A percentile compares a stretch with the other conserved stretches of the same genome.
These are phyloP conservation scores for Tragelaphus scriptus DNA, from an alignment of 2,113 vertebrate genomes.

Conservation along the genomic window DNA sequence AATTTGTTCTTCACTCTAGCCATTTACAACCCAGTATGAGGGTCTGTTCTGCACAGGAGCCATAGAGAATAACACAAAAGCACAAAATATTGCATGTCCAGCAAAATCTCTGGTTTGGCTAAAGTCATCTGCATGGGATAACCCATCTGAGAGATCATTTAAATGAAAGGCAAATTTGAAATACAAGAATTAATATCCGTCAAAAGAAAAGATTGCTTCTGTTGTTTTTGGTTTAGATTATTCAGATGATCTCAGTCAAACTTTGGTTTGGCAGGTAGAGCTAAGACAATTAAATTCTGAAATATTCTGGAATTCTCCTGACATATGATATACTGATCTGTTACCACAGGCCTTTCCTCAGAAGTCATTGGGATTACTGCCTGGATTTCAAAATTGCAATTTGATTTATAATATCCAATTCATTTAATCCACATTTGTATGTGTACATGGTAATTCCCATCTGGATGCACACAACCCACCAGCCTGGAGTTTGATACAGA, in stretches of 20 bases:
- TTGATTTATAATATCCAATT: constrained; percentile 38
- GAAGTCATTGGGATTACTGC: constrained; percentile 9
- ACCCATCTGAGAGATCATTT: neutral
- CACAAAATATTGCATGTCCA: neutral
- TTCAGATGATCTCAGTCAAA: neutral
- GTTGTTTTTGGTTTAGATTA: neutral
- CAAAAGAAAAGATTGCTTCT: neutral
- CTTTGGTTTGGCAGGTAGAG: neutral
- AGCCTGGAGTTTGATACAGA: constrained; percentile 42
- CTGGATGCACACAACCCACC: constrained; percentile 57
- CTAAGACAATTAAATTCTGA: neutral
- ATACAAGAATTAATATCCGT: neutral
- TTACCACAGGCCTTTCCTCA: neutral
- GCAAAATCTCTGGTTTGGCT: neutral
- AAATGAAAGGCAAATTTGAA: constrained; percentile 15
- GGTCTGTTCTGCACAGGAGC: neutral
- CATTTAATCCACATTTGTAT: constrained; percentile 36
- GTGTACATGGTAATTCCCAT: constrained; percentile 42
- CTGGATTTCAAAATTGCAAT: constrained; percentile 32
- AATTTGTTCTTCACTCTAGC: neutral
- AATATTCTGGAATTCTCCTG: neutral
- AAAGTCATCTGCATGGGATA: neutral
- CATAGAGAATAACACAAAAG: neutral
- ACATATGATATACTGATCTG: neutral
- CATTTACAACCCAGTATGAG: neutral